Percentiles rank a stretch among this genome's conserved stretches.
Conservation (phyloP, 2,797 vertebrate genomes). For the Erpetoichthys calabaricus region DNA sequence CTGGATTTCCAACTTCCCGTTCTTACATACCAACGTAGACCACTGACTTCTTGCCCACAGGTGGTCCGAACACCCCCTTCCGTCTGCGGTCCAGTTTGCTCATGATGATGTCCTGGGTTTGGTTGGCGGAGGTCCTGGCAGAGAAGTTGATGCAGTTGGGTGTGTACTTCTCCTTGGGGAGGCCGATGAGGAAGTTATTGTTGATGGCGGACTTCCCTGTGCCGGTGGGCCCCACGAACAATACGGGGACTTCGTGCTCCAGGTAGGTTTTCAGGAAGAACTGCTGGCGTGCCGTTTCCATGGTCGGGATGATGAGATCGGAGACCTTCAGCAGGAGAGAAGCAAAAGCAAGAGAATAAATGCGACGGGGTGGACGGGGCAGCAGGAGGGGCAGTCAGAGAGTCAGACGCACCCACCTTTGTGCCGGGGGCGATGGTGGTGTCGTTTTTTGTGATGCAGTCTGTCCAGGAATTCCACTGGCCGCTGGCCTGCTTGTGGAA, state of each 20-base stretch:
- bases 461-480: constrained; percentile 70
- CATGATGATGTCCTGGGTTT: constrained; percentile 87
- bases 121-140: constrained; percentile 76
- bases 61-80: constrained; percentile 77
- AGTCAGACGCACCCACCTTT: constrained; percentile 49
- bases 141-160: constrained; percentile 85
- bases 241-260: constrained; percentile 56
- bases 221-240: constrained; percentile 84
- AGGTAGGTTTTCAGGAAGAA: constrained; percentile 76
- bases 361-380: background rate
- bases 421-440: constrained; percentile 46
- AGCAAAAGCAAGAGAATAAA: background rate
- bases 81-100: constrained; percentile 73
- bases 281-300: constrained; percentile 72
- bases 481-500: constrained; percentile 66
- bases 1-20: no score
- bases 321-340: constrained; percentile 52
- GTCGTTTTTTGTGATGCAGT: constrained; percentile 64
- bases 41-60: constrained; percentile 66
- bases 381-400: background rate
- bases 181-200: constrained; percentile 66
- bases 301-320: constrained; percentile 79
- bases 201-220: constrained; percentile 84
- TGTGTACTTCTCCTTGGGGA: constrained; percentile 63
- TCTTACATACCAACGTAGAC: constrained; percentile 72